phyloP scores from a whole-genome alignment of 1,140 invertebrate genomes.

The Drosophila miranda region DNA sequence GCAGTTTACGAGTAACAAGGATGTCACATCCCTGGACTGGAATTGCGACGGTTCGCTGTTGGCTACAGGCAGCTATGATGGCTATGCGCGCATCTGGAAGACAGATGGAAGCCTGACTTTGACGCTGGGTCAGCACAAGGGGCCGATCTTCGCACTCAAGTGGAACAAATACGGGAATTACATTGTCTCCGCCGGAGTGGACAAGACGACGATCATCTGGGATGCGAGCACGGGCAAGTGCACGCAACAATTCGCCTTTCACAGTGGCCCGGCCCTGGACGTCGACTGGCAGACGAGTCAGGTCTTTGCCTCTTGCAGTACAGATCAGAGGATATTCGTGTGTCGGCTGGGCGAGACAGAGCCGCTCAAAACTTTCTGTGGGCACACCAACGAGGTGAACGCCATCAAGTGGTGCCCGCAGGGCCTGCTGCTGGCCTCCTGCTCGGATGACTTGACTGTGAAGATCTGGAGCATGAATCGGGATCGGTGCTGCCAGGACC shows the following conservation, averaged over 20 bases:
- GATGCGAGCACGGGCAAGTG: conserved; percentile 98
- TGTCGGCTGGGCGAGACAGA: conserved; percentile 96
- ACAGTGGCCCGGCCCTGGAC: conserved; percentile 97
- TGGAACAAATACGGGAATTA: conserved; percentile 99
- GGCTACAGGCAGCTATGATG: conserved; percentile 99
- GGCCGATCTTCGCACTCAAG: conserved; percentile 99
- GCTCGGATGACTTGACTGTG: conserved; percentile 99
- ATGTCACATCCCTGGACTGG: conserved; percentile 99
- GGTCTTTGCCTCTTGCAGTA: conserved; percentile 99
- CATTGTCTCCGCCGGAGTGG: conserved; percentile 96
- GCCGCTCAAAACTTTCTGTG: conserved; percentile 99
- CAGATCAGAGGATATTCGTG: conserved; percentile 99
- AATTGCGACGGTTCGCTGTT: conserved; percentile 98
- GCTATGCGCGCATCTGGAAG: conserved; percentile 98
- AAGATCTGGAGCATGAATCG: conserved; percentile 99
- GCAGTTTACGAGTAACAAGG: conserved; percentile 99
- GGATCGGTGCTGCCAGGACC: conserved; percentile 97
- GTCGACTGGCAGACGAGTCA: conserved; percentile 99
- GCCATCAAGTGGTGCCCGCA: conserved; percentile 99
- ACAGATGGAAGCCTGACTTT: conserved; percentile 96
- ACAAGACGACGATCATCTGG: conserved; percentile 99
- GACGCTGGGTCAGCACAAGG: conserved; percentile 98
- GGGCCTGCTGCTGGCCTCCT: conserved; percentile 97
- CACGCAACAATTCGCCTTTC: conserved; percentile 99
- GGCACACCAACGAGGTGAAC: conserved; percentile 99